These are phyloP conservation scores for Ciconia nigra DNA, from an alignment of 2,797 vertebrate genomes.

Conservation along the genomic window DNA sequence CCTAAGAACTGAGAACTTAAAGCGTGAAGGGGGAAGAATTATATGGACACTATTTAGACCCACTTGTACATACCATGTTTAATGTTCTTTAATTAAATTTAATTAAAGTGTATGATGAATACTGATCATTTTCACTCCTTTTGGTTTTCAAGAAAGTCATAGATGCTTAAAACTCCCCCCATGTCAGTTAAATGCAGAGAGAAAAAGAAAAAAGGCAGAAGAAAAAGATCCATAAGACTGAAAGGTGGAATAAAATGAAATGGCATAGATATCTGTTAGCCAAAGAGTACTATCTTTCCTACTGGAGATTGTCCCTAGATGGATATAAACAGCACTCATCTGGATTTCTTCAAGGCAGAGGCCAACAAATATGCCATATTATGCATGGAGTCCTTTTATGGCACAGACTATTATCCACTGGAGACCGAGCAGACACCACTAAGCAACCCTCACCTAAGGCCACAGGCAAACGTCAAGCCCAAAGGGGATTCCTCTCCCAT, in stretches of 20 bases:
- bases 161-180: neutral
- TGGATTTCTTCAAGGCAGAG: neutral
- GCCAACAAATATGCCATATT: slow-evolving; percentile 11
- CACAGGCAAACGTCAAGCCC: neutral
- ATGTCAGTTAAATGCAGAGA: neutral
- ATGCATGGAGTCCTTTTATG: slow-evolving; percentile 54
- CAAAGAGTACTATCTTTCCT: slow-evolving; percentile 28
- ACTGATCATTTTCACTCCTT: neutral
- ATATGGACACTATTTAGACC: neutral
- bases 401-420: slow-evolving; percentile 16
- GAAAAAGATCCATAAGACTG: neutral
- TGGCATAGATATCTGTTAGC: neutral
- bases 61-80: neutral
- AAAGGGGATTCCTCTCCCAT: neutral
- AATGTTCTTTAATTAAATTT: slow-evolving; percentile 51
- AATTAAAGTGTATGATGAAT: slow-evolving; percentile 15
- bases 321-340: slow-evolving; percentile 48
- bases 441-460: slow-evolving; percentile 51
- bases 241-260: slow-evolving; percentile 55
- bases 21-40: neutral
- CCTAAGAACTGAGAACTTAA: neutral
- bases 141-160: neutral
- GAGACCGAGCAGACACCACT: slow-evolving; percentile 4
- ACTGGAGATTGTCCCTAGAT: slow-evolving; percentile 16
- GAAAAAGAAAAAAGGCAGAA: neutral